Evolutionary conservation across 2,888 invertebrate species (phyloP).

Genomic region (Eilema griseolum): DNA sequence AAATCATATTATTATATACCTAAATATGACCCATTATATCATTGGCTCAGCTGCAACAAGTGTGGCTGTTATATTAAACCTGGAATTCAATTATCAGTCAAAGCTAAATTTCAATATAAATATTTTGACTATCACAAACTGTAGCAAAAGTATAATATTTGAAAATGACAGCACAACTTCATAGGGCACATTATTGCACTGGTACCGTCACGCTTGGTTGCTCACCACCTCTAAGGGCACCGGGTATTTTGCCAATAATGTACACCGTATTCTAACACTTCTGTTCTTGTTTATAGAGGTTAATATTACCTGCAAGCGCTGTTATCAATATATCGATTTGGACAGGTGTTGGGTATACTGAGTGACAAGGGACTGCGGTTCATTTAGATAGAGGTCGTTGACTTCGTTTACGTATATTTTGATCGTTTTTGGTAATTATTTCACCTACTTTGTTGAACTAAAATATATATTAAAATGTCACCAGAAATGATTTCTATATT

Average conservation of each 20-base stretch:
- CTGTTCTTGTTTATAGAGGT: conserved; percentile 3
- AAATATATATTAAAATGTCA: neutral
- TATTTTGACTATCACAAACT: too few relatives aligned
- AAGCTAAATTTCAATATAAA: neutral
- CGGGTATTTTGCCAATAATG: conserved; percentile 30
- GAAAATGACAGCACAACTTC: neutral
- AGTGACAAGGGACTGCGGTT: conserved; percentile 43
- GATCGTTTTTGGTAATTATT: neutral
- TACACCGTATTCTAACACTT: conserved; percentile 25
- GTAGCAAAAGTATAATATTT: neutral
- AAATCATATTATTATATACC: too few relatives aligned
- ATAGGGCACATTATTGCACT: conserved; percentile 28
- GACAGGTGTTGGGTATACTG: conserved; percentile 52
- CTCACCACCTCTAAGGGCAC: conserved; percentile 53
- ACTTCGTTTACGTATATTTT: conserved; percentile 28
- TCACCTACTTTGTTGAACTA: neutral
- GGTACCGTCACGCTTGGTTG: conserved; percentile 58
- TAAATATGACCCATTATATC: too few relatives aligned
- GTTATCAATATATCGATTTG: conserved; percentile 62
- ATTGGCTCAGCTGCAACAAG: neutral
- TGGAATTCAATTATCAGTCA: neutral
- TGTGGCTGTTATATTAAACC: neutral
- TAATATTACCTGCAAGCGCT: conserved; percentile 29
- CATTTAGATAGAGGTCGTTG: conserved; percentile 44
- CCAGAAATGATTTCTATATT: neutral